Evolutionary conservation across 2,888 invertebrate genomes (phyloP), one percentile per base, ranked within the genome.

Genomic region (Chrysolina americana): DNA sequence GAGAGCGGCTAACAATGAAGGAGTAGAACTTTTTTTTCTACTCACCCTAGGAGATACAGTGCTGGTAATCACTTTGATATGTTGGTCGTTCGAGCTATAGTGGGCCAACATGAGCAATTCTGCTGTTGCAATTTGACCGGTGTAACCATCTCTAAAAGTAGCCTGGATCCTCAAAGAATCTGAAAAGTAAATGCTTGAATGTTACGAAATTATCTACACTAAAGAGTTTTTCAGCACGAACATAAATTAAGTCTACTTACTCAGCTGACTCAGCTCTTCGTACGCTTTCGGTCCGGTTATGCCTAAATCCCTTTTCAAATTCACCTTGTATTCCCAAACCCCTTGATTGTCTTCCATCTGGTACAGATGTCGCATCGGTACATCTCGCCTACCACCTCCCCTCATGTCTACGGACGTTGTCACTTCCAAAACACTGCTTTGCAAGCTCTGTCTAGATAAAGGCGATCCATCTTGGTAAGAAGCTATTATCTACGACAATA

Each of bases 391-490:
- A 2, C 94, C 92, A 0, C 94, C 94, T 77, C 87, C 88, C 65
- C 89, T 87, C 86, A 91, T 91, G 66, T 92, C 91, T 2, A 94
- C 90, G 75, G 89, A 91, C 48, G 94, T 92, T 15, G 89, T 89
- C 15, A 97, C 91, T 80, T 92, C 91, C 89, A 97, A 91, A 0
- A 91, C 86, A 63, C 95, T 92, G 65, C 91, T 90, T 0, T 87
- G 85, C 53, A 96, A 88, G 71, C 93, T 91, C 83, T 93, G 90
- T 2, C 87, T 81, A 23, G 93, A 90, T 23, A 97, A 88, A 0
- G 93, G 93, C 0, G 98, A 96, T 1, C 96, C 96, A 87, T 98
- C 98, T 86, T 96, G 96, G 88, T 95, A 96, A 1, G 96, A 95
- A 0, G 96, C 96, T 11, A 95, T 94, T 85, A 98, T 90, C 92